A percentile compares a stretch with the other conserved stretches of the same genome.
These are phyloP conservation scores for Sebastes flavidus DNA, from an alignment of 2,797 vertebrate species.

Conservation along the genomic window DNA sequence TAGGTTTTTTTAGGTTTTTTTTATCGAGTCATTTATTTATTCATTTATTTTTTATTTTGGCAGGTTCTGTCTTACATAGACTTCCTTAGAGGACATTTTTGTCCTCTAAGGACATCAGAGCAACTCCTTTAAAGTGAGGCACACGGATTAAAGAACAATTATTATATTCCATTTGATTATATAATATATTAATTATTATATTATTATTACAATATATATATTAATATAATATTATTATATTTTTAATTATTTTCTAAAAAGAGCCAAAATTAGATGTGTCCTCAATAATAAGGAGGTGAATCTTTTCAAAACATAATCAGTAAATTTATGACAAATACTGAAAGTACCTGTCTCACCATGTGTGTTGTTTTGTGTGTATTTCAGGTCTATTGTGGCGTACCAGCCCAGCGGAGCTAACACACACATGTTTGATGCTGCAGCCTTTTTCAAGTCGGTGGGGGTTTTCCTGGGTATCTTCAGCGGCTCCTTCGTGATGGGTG, in stretches of 20 bases:
- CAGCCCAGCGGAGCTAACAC: constrained; percentile 93
- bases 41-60: too few relatives aligned
- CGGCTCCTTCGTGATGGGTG: constrained; percentile 97
- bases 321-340: neutral
- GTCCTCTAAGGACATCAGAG: too few relatives aligned
- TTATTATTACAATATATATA: too few relatives aligned
- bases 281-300: neutral
- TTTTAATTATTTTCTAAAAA: neutral
- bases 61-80: too few relatives aligned
- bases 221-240: too few relatives aligned
- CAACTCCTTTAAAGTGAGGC: too few relatives aligned
- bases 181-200: too few relatives aligned
- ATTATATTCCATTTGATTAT: too few relatives aligned
- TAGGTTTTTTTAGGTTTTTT: too few relatives aligned
- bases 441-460: constrained; percentile 97
- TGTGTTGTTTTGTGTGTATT: neutral
- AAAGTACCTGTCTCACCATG: neutral
- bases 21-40: too few relatives aligned
- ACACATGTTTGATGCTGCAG: constrained; percentile 94
- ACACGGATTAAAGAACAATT: neutral
- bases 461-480: constrained; percentile 98
- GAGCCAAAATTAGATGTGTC: neutral
- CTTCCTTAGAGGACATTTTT: too few relatives aligned
- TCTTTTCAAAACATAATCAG: neutral
- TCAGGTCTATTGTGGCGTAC: constrained; percentile 95